Percentiles rank a stretch among this genome's conserved stretches.
Evolutionary conservation across 30 jellyfish, hydroid and myxozoan species (phyloP).

Genomic region (Phacellophora camtschatica): DNA sequence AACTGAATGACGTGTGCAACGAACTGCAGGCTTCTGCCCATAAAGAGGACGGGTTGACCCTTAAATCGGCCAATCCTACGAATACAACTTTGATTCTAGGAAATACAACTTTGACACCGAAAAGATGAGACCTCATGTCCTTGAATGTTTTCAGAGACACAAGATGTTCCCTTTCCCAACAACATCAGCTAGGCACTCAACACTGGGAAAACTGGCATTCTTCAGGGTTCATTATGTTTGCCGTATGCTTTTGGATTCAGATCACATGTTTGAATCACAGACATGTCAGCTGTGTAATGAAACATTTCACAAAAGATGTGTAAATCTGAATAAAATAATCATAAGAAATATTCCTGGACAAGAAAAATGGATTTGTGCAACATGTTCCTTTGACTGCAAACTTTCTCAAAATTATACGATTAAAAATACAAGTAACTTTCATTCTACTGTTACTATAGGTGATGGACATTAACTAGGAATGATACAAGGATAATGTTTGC

Average conservation of each 20-base stretch:
- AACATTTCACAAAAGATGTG: constrained; percentile 1
- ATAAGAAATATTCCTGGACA: not conserved
- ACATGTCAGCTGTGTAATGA: not conserved
- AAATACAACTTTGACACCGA: not conserved
- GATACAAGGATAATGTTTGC: no score
- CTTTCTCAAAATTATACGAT: not conserved
- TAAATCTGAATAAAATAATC: not conserved
- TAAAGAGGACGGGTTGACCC: not conserved
- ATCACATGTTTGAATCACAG: not conserved
- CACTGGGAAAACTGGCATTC: not conserved
- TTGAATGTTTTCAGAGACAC: not conserved
- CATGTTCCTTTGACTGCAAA: not conserved
- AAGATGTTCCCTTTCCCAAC: not conserved
- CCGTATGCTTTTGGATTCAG: not conserved
- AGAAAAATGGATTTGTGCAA: not conserved
- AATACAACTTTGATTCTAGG: constrained; percentile 30
- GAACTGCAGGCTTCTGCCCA: not conserved
- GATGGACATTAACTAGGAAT: no score
- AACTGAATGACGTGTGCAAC: not conserved
- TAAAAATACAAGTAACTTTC: no score
- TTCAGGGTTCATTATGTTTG: not conserved
- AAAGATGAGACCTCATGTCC: constrained; percentile 11
- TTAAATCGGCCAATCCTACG: no score
- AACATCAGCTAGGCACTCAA: not conserved
- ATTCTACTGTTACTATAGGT: no score